phyloP scores from a whole-genome alignment of 1,140 invertebrate genomes.

The Lineus longissimus region DNA sequence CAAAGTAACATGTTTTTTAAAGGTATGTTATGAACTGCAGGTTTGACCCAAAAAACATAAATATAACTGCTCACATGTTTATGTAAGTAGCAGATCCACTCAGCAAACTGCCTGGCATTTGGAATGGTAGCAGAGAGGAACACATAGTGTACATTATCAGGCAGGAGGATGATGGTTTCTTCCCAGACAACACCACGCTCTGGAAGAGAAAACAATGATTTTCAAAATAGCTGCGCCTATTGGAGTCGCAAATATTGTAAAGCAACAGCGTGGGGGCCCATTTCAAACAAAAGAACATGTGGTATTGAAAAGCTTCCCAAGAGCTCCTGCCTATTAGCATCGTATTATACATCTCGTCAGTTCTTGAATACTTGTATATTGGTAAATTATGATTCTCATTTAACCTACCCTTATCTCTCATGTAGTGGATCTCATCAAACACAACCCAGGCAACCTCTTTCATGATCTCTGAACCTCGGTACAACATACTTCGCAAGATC shows the following conservation, averaged over 20 bases:
- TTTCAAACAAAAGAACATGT: too few relatives aligned
- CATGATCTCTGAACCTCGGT: conserved; percentile 94
- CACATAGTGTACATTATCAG: conserved; percentile 97
- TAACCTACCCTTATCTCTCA: conserved; percentile 81
- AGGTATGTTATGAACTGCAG: too few relatives aligned
- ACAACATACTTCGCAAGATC: conserved; percentile 98
- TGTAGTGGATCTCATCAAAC: conserved; percentile 99
- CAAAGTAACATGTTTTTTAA: too few relatives aligned
- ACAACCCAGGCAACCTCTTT: conserved; percentile 99
- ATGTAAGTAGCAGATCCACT: conserved; percentile 97
- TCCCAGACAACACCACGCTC: conserved; percentile 98
- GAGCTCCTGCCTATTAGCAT: too few relatives aligned
- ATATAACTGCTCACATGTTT: conserved; percentile 56
- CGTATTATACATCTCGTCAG: too few relatives aligned
- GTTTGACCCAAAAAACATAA: too few relatives aligned
- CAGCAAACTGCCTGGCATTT: conserved; percentile 94
- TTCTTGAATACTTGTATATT: not conserved
- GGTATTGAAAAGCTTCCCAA: too few relatives aligned
- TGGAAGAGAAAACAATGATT: conserved; percentile 23
- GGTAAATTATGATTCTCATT: not conserved
- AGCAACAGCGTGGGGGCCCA: too few relatives aligned
- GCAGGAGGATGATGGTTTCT: conserved; percentile 95
- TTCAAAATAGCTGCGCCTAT: not conserved
- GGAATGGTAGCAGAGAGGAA: conserved; percentile 99
- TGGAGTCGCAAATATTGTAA: not conserved